Percentiles rank a stretch among this genome's conserved stretches.
phyloP scores from a whole-genome alignment of 2,797 vertebrate genomes.

The Balearica regulorum region DNA sequence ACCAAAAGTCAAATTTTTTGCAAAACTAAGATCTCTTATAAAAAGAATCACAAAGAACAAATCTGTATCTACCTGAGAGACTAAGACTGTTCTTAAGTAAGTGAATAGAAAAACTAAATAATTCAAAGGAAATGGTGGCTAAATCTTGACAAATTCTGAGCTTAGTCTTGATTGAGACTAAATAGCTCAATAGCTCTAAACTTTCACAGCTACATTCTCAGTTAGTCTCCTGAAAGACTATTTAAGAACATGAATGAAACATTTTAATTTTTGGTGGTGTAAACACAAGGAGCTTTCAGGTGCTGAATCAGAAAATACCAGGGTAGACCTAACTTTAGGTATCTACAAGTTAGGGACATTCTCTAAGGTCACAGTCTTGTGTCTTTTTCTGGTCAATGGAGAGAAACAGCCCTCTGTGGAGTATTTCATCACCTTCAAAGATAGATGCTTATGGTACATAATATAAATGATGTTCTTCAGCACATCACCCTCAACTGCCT shows the following conservation, averaged over 20 bases:
- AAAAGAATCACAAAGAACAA: background rate
- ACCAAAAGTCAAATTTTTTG: background rate
- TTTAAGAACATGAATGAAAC: background rate
- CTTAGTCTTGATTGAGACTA: background rate
- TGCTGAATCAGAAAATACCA: background rate
- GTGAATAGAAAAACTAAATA: background rate
- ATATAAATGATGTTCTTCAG: background rate
- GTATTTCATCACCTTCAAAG: background rate
- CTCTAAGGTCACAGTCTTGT: background rate
- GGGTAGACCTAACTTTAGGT: fast-evolving
- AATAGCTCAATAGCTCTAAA: background rate
- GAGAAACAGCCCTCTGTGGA: background rate
- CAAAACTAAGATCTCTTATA: background rate
- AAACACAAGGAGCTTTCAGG: background rate
- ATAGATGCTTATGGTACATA: fast-evolving
- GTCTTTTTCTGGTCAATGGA: background rate
- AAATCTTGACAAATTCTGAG: background rate
- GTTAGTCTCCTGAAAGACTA: background rate
- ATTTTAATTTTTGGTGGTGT: background rate
- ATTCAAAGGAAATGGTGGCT: background rate
- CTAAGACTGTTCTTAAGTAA: background rate
- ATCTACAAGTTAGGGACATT: background rate
- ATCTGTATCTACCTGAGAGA: background rate
- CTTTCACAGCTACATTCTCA: fast-evolving
- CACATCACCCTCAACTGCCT: background rate